These are phyloP conservation scores for Amphipoea lucens DNA, from an alignment of 2,888 invertebrate genomes.

Conservation along the genomic window DNA sequence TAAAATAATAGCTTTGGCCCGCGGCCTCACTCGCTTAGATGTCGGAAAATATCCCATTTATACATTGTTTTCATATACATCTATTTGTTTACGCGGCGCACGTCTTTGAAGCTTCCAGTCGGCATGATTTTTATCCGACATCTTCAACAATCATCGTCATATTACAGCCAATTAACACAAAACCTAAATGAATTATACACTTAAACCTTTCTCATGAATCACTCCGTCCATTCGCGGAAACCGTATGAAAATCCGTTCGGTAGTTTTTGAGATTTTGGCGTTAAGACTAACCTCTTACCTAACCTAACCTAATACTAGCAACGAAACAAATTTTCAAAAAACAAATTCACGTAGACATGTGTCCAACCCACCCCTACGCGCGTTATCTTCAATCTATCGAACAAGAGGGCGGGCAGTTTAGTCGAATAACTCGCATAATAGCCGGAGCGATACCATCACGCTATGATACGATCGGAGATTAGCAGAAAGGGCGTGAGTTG, in stretches of 20 bases:
- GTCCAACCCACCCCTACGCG: slow-evolving; percentile 61
- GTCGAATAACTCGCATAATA: slow-evolving; percentile 66
- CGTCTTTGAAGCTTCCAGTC: not conserved
- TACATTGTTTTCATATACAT: not conserved
- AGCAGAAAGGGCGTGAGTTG: slow-evolving; percentile 66
- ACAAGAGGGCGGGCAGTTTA: slow-evolving; percentile 72
- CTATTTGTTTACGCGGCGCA: not conserved
- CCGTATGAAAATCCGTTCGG: not conserved
- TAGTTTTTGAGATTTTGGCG: not conserved
- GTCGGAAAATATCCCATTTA: not conserved
- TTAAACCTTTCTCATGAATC: not conserved
- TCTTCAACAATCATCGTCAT: not conserved
- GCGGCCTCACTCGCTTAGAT: not conserved
- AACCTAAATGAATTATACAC: not conserved
- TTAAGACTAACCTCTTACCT: not conserved
- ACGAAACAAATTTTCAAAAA: slow-evolving; percentile 9
- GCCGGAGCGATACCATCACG: slow-evolving; percentile 65
- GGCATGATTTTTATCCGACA: not conserved
- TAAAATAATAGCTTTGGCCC: not conserved
- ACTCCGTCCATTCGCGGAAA: not conserved
- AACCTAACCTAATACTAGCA: not conserved
- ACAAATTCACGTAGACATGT: slow-evolving; percentile 57
- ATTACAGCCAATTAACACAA: not conserved
- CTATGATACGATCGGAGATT: slow-evolving; percentile 62
- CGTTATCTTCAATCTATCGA: slow-evolving; percentile 73